A percentile compares a stretch with the other conserved stretches of the same genome.
phyloP scores from a whole-genome alignment of 1,140 invertebrate genomes.

The Adelges cooleyi region DNA sequence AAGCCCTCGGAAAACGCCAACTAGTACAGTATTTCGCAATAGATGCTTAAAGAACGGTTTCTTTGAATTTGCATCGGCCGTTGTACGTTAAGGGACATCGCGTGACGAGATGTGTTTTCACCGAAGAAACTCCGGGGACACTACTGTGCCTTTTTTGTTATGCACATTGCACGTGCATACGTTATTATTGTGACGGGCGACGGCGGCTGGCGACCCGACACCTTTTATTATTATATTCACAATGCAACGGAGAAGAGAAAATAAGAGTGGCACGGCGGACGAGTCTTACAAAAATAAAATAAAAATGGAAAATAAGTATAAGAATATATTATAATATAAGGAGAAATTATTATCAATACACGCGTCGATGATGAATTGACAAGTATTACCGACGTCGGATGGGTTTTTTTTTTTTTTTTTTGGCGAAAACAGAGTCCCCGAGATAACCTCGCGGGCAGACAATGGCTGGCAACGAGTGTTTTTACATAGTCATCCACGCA shows the following conservation, averaged over 20 bases:
- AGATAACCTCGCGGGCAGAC: not conserved
- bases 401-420: no score
- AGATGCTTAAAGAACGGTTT: no score
- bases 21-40: no score
- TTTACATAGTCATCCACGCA: conserved; percentile 8
- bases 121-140: not conserved
- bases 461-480: not conserved
- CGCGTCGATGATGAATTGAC: conserved; percentile 9
- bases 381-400: not conserved
- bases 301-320: not conserved
- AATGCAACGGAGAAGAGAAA: not conserved
- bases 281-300: not conserved
- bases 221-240: conserved; percentile 12
- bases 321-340: not conserved
- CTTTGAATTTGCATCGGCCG: no score
- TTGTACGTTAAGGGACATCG: not conserved
- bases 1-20: no score
- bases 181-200: conserved; percentile 9
- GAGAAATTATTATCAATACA: conserved; percentile 15
- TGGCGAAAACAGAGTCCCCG: not conserved
- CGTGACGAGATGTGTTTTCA: not conserved
- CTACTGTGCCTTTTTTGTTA: not conserved
- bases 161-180: not conserved
- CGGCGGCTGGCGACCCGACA: conserved; percentile 1
- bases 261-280: not conserved